Evolutionary conservation across 2,797 vertebrate species (phyloP), one percentile per base, ranked within the genome.

Genomic region (Potorous gilbertii): DNA sequence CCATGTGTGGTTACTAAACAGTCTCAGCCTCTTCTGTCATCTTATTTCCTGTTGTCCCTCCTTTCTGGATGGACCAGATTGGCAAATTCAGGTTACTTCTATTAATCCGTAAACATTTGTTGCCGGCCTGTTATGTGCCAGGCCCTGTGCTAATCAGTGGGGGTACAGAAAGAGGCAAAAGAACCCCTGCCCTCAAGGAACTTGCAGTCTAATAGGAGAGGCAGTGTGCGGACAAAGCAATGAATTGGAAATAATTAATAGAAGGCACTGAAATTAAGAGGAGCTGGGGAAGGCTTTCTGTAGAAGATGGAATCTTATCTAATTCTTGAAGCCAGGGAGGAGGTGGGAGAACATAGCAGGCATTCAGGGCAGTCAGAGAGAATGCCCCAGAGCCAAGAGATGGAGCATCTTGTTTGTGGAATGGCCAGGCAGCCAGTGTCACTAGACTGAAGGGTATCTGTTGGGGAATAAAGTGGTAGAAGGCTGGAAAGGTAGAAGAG

Each of bases 1-100:
- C 97, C 95, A 28, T 97, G 95, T 31, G 94, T 96, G 95, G 95
- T 98, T 98, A 96, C 95, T 95, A 62, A 93, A 87, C 31, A 4
- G 18, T 31, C 40, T 18, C 16, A 16, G 9, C 52, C 29, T 90
- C 24, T 90, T 50, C 81, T 40, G 91, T 90, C 56, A 1, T 91
- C 14, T 59, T 31, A 3, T 8, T 56, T 34, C 13, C 28, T 29
- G 27, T 52, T 28, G 52, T 46, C 1, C 56, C 52, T 2, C 16
- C 90, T 62, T 50, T 66, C 56, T 46, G 57, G 62, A 56, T 56
- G 50, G 89, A 57, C 90, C 34, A 74, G 34, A 74, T 74, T n/a
- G 18, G 12, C 59, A 18, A 18, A 66, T 66, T 66, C 62, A 66
- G 14, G 62, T n/a, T n/a, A 66, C 34, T 66, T 66, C 62, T 66